These are phyloP conservation scores for Corythoichthys haematopterus DNA, from an alignment of 2,113 vertebrate species.

Conservation along the genomic window DNA sequence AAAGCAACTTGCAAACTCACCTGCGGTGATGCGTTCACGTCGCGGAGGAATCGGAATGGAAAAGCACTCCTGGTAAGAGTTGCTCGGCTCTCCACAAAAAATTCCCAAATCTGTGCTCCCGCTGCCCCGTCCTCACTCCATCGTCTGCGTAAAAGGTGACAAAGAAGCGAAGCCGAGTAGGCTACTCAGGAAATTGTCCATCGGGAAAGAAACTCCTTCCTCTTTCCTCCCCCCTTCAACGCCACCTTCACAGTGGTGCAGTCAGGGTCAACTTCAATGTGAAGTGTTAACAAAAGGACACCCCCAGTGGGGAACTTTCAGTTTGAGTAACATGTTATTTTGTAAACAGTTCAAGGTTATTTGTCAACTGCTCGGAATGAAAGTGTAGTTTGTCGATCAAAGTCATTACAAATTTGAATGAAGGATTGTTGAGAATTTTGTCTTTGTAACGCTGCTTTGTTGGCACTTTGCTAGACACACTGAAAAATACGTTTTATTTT, in stretches of 20 bases:
- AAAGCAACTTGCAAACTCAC: background rate
- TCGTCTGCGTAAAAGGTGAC: conserved; percentile 32
- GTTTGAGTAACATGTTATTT: background rate
- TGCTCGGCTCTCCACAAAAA: background rate
- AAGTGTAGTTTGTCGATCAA: background rate
- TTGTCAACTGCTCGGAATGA: background rate
- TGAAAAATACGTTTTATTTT: background rate
- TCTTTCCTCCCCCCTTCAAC: background rate
- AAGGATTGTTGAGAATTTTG: background rate
- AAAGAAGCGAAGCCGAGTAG: conserved; percentile 53
- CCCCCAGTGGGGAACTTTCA: conserved; percentile 4
- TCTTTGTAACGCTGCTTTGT: background rate
- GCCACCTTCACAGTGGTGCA: conserved; percentile 12
- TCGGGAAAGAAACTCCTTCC: conserved; percentile 67
- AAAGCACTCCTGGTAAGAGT: background rate
- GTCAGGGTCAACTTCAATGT: conserved; percentile 89
- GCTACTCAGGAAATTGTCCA: conserved; percentile 85
- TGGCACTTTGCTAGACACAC: background rate
- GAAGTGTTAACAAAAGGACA: conserved; percentile 78
- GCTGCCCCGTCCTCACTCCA: conserved; percentile 40
- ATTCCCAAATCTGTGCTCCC: background rate
- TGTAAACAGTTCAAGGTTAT: conserved; percentile 6
- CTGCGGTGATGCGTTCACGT: background rate
- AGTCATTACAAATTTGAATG: background rate
- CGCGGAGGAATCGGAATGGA: background rate